These are phyloP conservation scores for Baryphthengus martii DNA, from an alignment of 2,113 vertebrate species.

Conservation along the genomic window DNA sequence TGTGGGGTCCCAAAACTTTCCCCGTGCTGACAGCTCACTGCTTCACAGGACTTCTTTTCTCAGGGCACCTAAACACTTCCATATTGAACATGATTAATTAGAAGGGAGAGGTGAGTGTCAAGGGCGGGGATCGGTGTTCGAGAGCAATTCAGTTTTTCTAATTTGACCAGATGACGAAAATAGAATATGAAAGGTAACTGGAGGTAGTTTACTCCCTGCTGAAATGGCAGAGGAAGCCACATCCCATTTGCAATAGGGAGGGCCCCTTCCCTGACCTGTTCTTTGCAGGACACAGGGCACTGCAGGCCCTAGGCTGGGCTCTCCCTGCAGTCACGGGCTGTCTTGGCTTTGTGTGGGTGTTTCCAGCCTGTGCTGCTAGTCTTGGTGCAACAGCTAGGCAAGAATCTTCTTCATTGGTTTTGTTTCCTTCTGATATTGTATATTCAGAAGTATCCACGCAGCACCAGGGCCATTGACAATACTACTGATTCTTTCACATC, in stretches of 20 bases:
- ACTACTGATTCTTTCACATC: constrained; percentile 26
- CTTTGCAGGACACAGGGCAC: background rate
- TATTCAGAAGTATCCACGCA: background rate
- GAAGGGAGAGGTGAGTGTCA: background rate
- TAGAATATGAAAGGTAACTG: background rate
- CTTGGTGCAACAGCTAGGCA: background rate
- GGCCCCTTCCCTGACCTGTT: background rate
- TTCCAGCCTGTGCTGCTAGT: background rate
- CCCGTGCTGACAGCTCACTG: background rate
- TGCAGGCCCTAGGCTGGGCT: background rate
- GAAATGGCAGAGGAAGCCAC: background rate
- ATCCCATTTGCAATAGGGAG: background rate
- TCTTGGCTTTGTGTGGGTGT: background rate
- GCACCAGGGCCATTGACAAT: constrained; percentile 8
- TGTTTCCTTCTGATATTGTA: background rate
- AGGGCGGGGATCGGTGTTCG: background rate
- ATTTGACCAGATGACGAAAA: background rate
- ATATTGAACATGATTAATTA: background rate
- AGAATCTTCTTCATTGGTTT: background rate
- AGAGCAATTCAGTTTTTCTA: background rate
- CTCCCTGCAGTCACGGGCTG: fast-evolving
- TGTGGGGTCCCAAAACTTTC: background rate
- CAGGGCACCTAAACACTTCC: background rate
- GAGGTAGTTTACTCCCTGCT: background rate
- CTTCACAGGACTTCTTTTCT: background rate